A percentile compares a stretch with the other conserved stretches of the same genome.
Evolutionary conservation across 2,113 vertebrate species (phyloP).

Genomic region (Brachypteracias leptosomus): DNA sequence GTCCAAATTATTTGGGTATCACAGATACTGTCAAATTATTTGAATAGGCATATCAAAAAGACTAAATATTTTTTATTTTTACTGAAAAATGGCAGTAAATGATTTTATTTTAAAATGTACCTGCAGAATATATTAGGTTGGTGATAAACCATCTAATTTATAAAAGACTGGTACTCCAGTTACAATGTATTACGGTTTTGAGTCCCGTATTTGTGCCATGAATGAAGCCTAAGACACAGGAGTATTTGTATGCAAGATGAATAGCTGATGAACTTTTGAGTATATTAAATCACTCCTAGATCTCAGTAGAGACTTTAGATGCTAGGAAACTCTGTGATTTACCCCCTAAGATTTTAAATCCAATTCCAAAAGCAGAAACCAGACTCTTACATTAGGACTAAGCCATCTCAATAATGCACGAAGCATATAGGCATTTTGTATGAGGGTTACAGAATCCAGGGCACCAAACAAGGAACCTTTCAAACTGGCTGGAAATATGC

Average conservation of each 20-base stretch:
- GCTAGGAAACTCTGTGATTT: neutral
- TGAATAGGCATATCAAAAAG: neutral
- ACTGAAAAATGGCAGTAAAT: neutral
- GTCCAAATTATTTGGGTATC: neutral
- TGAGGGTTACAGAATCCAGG: neutral
- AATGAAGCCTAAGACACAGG: neutral
- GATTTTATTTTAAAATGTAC: neutral
- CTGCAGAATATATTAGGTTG: neutral
- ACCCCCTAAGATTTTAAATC: neutral
- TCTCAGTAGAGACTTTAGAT: neutral
- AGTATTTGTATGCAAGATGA: neutral
- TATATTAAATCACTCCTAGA: neutral
- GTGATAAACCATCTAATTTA: neutral
- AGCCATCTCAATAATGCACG: neutral
- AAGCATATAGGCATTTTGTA: neutral
- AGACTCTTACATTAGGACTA: neutral
- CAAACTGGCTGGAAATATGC: neutral
- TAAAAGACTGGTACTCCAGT: neutral
- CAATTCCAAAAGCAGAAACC: neutral
- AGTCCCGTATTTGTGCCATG: neutral
- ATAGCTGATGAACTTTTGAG: neutral
- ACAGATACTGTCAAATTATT: neutral
- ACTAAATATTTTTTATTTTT: neutral
- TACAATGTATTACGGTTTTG: neutral
- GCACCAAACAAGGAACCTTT: neutral